Base-by-base conservation (phyloP, 2,888 invertebrate genomes). In the Sphinx pinastri region DNA sequence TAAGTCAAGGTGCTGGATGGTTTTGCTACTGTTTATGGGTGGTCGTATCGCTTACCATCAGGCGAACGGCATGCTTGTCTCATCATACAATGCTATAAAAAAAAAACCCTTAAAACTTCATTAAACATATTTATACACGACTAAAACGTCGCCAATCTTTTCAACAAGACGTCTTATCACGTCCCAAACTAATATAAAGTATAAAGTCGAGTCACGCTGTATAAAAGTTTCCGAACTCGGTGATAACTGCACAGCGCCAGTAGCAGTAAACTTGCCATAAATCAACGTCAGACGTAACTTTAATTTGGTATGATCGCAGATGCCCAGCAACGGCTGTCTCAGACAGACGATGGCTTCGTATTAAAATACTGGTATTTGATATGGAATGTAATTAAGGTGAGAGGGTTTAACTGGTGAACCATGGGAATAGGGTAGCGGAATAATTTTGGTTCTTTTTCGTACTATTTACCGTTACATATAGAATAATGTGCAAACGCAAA, bases 231-330 rank as follows among this genome's bases (percentile, higher is more conserved):
- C 16, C 49, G 13, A 57, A 57, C 55, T 55, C 49, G n/a, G 47
- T 49, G 63, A 63, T 49, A 63, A 49, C 63, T 63, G 63, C 63
- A 63, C 19, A 47, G 47, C n/a, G 63, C 49, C 19, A 25, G 38
- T 12, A 16, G 19, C 19, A 12, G 19, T 19, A 47, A 12, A 16
- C 60, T 57, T 19, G 55, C 68, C 47, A 68, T 68, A 68, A 68
- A 68, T 68, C 68, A 68, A 54, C 25, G 57, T 68, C 68, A 68
- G 45, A 45, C 19, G 47, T 57, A 68, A 54, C 55, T 68, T 68
- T 68, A 68, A 68, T 68, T 68, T 68, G 55, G 68, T 68, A 57
- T 68, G 19, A 68, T 67, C 58, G 49, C 49, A 47, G 63, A 63
- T 55, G 16, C 55, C 55, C 54, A 19, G 19, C 19, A 19, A 16